Base-by-base conservation (phyloP, 2,797 vertebrate species). In the Luscinia luscinia region DNA sequence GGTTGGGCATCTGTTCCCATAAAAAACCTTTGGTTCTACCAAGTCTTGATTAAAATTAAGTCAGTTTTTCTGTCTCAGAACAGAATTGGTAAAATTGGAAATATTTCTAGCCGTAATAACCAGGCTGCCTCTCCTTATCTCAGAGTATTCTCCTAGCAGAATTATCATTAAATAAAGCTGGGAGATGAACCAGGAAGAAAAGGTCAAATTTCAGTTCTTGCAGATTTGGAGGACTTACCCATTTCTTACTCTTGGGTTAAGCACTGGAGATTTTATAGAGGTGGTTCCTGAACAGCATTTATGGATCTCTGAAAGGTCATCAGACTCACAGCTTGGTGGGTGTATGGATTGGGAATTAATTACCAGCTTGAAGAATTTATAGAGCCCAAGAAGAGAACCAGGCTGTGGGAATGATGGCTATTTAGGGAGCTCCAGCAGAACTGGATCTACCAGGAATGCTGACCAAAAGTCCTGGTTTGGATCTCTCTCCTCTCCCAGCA, bases 121-220 rank as follows among this genome's bases (percentile, higher is more conserved):
- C 19, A 49, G 66, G 23, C 7, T 84, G 13, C 18, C 30, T 27
- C 20, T 88, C 66, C 26, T 64, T 8, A 40, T 16, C 40, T 64
- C 72, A 51, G n/a, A 13, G 22, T 23, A 18, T 68, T 93, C 30
- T 78, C 46, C 38, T 17, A 58, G 61, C 58, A 81, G 63, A 73
- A 84, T 54, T 12, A 34, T 54, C 27, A 32, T 55, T 73, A 69
- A 86, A 68, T 17, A 26, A 75, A 78, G 36, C 30, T 88, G 2
- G 0, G 40, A 69, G 59, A 82, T 72, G 51, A 89, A 76, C 59
- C 32, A 32, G 0, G 3, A 77, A 24, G 70, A 75, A 76, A 90
- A 92, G 66, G 27, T 90, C 46, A 66, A 46, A 66, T 84, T 79
- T 62, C 38, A 52, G 70, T 67, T 95, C 46, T 68, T 85, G 57